These are phyloP conservation scores for Ochropleura leucogaster DNA, from an alignment of 2,888 invertebrate species.

Conservation along the genomic window DNA sequence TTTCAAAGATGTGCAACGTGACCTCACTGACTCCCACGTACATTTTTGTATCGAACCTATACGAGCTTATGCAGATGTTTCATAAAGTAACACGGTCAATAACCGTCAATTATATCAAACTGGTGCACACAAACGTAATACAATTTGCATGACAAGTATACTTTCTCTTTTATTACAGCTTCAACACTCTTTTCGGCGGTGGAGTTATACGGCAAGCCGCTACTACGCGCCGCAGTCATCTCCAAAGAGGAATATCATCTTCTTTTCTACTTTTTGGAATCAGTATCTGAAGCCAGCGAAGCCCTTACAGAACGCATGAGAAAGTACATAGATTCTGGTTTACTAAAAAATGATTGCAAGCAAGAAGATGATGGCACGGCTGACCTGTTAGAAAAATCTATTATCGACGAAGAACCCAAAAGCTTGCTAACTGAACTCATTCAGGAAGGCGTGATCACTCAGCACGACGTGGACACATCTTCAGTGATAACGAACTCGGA, in stretches of 20 bases:
- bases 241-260: slow-evolving; percentile 89
- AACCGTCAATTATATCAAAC: slow-evolving; percentile 63
- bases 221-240: slow-evolving; percentile 88
- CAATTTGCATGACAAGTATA: slow-evolving; percentile 64
- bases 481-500: slow-evolving; percentile 83
- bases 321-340: slow-evolving; percentile 88
- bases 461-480: slow-evolving; percentile 85
- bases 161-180: slow-evolving; percentile 84
- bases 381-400: slow-evolving; percentile 70
- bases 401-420: slow-evolving; percentile 78
- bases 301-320: slow-evolving; percentile 87
- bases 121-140: slow-evolving; percentile 63
- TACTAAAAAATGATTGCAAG: slow-evolving; percentile 78
- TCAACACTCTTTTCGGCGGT: slow-evolving; percentile 91
- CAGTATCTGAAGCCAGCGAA: slow-evolving; percentile 88
- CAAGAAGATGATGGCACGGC: slow-evolving; percentile 73
- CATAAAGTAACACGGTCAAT: slow-evolving; percentile 63
- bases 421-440: slow-evolving; percentile 86
- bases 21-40: slow-evolving; percentile 76
- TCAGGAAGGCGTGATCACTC: slow-evolving; percentile 86
- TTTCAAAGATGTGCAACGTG: slow-evolving; percentile 72
- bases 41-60: slow-evolving; percentile 65
- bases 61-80: slow-evolving; percentile 63
- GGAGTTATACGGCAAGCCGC: slow-evolving; percentile 92
- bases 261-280: slow-evolving; percentile 89